These are phyloP conservation scores for Apamea epomidion DNA, from an alignment of 2,888 invertebrate species.

Conservation along the genomic window DNA sequence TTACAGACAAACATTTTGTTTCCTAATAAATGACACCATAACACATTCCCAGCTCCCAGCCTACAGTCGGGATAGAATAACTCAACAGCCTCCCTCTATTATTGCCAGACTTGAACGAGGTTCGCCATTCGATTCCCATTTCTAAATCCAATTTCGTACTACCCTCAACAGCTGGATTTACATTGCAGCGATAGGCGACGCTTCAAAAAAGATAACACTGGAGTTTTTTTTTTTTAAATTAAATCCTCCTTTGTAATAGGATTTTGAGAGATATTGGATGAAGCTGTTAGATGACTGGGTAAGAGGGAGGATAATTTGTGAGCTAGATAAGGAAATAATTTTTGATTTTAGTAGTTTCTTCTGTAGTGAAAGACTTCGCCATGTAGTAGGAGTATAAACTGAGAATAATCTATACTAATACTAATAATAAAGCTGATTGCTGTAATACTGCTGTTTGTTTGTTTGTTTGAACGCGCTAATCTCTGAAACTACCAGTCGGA, in stretches of 20 bases:
- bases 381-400: neutral
- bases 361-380: no score
- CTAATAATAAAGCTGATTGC: no score
- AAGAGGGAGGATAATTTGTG: neutral
- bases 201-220: slow-evolving; percentile 45
- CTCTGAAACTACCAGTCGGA: no score
- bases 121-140: slow-evolving; percentile 78
- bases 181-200: slow-evolving; percentile 60
- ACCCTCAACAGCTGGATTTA: slow-evolving; percentile 72
- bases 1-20: neutral
- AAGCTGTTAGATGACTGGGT: neutral
- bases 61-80: slow-evolving; percentile 69
- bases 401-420: neutral
- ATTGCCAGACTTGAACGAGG: slow-evolving; percentile 70
- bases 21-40: neutral
- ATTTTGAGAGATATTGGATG: slow-evolving; percentile 33
- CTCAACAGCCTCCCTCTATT: slow-evolving; percentile 71
- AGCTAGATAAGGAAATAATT: slow-evolving; percentile 1
- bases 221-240: slow-evolving; percentile 56
- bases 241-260: slow-evolving; percentile 39
- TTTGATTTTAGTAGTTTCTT: neutral
- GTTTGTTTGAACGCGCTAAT: no score
- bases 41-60: slow-evolving; percentile 29
- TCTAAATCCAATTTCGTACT: slow-evolving; percentile 76
- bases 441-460: no score